These are phyloP conservation scores for Geotrypetes seraphini DNA, from an alignment of 2,797 vertebrate genomes.

Conservation along the genomic window DNA sequence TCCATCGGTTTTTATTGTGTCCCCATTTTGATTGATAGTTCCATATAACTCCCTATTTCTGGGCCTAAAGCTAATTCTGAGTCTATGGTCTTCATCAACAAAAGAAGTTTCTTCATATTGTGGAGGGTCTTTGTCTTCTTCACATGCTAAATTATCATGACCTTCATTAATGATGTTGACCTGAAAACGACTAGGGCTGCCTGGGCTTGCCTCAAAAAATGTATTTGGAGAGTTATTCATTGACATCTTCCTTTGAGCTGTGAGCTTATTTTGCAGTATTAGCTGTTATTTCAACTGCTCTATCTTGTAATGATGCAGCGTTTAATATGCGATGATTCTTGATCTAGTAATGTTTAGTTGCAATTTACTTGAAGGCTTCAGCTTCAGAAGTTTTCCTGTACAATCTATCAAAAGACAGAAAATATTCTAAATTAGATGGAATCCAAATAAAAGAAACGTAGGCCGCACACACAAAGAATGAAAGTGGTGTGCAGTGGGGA, in stretches of 20 bases:
- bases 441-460: no score
- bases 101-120: slow-evolving; percentile 73
- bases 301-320: slow-evolving; percentile 4
- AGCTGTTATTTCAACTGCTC: no score
- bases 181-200: slow-evolving; percentile 48
- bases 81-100: slow-evolving; percentile 42
- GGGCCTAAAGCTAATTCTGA: slow-evolving; percentile 52
- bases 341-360: slow-evolving; percentile 7
- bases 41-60: slow-evolving; percentile 57
- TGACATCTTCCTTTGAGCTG: slow-evolving; percentile 42
- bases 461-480: no score
- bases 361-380: slow-evolving; percentile 10
- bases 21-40: slow-evolving; percentile 57
- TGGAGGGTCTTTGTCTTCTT: slow-evolving; percentile 64
- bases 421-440: no score
- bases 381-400: slow-evolving; percentile 10
- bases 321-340: slow-evolving; percentile 14
- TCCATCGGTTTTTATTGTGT: slow-evolving; percentile 49
- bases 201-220: slow-evolving; percentile 45
- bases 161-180: slow-evolving; percentile 55
- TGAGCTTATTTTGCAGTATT: background rate
- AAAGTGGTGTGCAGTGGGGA: no score
- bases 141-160: slow-evolving; percentile 33
- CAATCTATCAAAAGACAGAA: background rate
- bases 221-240: slow-evolving; percentile 47